A percentile compares a stretch with the other conserved stretches of the same genome.
phyloP scores from a whole-genome alignment of 2,113 vertebrate species.

The Chamaea fasciata region DNA sequence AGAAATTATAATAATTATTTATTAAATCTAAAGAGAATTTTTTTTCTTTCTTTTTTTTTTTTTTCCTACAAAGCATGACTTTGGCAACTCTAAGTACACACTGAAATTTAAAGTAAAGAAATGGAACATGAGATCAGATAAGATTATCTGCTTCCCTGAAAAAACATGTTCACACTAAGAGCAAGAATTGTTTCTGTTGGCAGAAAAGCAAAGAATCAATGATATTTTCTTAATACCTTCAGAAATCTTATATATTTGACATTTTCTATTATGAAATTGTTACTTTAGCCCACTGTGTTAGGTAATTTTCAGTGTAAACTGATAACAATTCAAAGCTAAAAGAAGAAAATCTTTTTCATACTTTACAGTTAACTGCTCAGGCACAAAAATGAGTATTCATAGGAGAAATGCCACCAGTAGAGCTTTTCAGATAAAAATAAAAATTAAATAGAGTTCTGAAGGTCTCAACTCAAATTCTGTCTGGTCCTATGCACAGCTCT shows the following conservation, averaged over 20 bases:
- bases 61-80: neutral
- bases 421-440: neutral
- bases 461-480: neutral
- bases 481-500: neutral
- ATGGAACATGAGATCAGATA: neutral
- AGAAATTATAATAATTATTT: constrained; percentile 59
- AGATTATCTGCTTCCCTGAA: neutral
- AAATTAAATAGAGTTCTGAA: neutral
- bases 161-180: neutral
- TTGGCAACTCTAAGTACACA: neutral
- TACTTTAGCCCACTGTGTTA: neutral
- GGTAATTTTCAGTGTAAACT: neutral
- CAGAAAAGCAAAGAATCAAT: neutral
- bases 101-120: neutral
- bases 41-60: neutral
- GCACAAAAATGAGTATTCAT: neutral
- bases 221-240: neutral
- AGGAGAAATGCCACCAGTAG: neutral
- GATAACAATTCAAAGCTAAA: neutral
- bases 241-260: neutral
- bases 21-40: constrained; percentile 23
- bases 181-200: neutral
- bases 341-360: neutral
- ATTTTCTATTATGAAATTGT: neutral
- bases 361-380: neutral